Evolutionary conservation across 2,888 invertebrate genomes (phyloP).

Genomic region (Cataglyphis altisquamis): DNA sequence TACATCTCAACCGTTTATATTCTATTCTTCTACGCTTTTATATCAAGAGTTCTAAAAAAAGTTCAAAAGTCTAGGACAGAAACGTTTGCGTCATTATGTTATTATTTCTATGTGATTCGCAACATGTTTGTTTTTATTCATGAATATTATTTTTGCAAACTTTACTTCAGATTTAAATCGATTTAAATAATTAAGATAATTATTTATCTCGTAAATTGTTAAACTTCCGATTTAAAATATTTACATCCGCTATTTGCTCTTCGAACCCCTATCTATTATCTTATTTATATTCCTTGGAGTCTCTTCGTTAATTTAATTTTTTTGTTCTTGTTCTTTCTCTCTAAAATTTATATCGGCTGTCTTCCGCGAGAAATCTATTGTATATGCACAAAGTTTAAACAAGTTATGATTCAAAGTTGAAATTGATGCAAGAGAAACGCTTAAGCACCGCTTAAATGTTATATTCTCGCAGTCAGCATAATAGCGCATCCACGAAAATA

Average conservation of each 20-base stretch:
- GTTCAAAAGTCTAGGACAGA: neutral
- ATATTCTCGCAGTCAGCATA: constrained; percentile 31
- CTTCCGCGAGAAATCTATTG: neutral
- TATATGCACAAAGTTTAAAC: neutral
- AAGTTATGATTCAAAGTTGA: constrained; percentile 14
- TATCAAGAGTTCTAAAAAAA: too few species aligned
- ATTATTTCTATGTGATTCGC: neutral
- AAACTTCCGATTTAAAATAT: too few species aligned
- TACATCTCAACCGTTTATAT: too few species aligned
- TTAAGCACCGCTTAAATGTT: constrained; percentile 24
- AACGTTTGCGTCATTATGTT: neutral
- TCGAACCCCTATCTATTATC: too few species aligned
- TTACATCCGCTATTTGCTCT: too few species aligned
- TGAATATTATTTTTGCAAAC: too few species aligned
- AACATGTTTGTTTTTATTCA: neutral
- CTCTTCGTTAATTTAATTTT: neutral
- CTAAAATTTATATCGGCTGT: neutral
- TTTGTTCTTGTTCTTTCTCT: neutral
- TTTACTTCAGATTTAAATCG: too few species aligned
- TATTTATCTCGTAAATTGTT: too few species aligned
- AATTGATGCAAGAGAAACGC: neutral
- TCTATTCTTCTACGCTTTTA: too few species aligned
- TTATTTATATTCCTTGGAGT: too few species aligned
- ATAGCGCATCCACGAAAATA: constrained; percentile 58
- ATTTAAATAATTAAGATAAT: too few species aligned